A percentile compares a stretch with the other conserved stretches of the same genome.
phyloP scores from a whole-genome alignment of 1,140 invertebrate species.

The Zophobas atratus region DNA sequence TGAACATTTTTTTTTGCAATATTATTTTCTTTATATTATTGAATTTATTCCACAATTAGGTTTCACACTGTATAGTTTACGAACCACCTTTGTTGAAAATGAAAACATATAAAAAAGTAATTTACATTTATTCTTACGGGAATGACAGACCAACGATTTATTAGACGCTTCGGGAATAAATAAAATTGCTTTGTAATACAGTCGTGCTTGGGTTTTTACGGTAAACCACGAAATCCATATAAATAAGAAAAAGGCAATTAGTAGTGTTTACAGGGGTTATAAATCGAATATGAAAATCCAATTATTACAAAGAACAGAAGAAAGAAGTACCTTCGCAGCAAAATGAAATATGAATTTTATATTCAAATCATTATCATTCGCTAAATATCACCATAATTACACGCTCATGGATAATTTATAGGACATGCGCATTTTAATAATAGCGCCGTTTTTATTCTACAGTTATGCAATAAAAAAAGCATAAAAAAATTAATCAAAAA shows the following conservation, averaged over 20 bases:
- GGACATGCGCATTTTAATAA: slow-evolving; percentile 30
- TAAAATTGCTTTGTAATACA: slow-evolving; percentile 11
- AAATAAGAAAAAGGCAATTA: slow-evolving; percentile 36
- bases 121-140: neutral
- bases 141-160: slow-evolving; percentile 29
- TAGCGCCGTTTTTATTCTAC: slow-evolving; percentile 7
- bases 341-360: slow-evolving; percentile 34
- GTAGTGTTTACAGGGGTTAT: slow-evolving; percentile 22
- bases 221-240: slow-evolving; percentile 30
- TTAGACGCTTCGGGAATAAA: slow-evolving; percentile 20
- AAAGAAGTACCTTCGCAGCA: slow-evolving; percentile 21
- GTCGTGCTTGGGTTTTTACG: slow-evolving; percentile 24
- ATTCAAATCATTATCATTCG: slow-evolving; percentile 42
- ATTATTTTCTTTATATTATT: too few species aligned
- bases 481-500: neutral
- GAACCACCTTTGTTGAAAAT: too few species aligned
- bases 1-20: too few species aligned
- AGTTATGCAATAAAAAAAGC: slow-evolving; percentile 32
- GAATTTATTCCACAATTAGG: too few species aligned
- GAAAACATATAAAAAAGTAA: too few species aligned
- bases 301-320: slow-evolving; percentile 10
- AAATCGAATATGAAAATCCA: slow-evolving; percentile 38
- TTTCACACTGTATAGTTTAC: too few species aligned
- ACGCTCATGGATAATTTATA: slow-evolving; percentile 27
- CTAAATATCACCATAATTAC: slow-evolving; percentile 41